Evolutionary conservation across 1,140 invertebrate genomes (phyloP), one percentile per base, ranked within the genome.

Genomic region (Pteromalus puparum): DNA sequence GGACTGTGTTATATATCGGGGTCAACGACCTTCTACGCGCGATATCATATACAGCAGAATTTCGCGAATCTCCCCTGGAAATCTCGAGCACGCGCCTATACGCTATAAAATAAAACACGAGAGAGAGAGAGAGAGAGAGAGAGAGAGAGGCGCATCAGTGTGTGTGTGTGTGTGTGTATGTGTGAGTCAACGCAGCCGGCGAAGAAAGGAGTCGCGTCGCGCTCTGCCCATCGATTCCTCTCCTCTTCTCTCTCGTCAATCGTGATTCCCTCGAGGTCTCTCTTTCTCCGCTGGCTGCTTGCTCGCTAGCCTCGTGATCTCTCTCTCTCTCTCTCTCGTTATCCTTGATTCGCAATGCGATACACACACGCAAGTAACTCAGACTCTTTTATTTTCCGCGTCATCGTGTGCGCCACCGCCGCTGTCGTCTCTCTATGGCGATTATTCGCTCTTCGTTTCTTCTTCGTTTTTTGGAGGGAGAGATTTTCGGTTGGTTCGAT

Each of bases 291-390:
- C 21, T 70, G n/a, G n/a, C n/a, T 76, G 42, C 48, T 67, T 26
- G 61, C 24, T 30, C 1, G 15, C 46, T 15, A 1, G 46, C 46
- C 46, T 46, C 42, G 42, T 46, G 42, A 46, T n/a, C 21, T n/a
- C 78, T 67, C 18, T 70, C 67, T 70, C 67, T 70, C 67, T 3
- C 24, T 82, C 81, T 80, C 86, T 88, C 77, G 89, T 87, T 88
- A 88, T 89, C 89, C 90, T 90, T 91, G 89, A 90, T 90, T 87
- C 82, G 75, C 84, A 83, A 88, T 87, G 86, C 86, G 88, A 89
- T 88, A 88, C 89, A 87, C 88, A 88, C 89, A 87, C 72, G 85
- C 70, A 72, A 83, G 10, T 65, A 61, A 65, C 15, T 61, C 53
- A n/a, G 21, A 21, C 21, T 61, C 21, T 21, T 61, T 61, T 61